Evolutionary conservation across 92 coral and sea anemone genomes (phyloP), one percentile per base, ranked within the genome.

Genomic region (Porites cylindrica): DNA sequence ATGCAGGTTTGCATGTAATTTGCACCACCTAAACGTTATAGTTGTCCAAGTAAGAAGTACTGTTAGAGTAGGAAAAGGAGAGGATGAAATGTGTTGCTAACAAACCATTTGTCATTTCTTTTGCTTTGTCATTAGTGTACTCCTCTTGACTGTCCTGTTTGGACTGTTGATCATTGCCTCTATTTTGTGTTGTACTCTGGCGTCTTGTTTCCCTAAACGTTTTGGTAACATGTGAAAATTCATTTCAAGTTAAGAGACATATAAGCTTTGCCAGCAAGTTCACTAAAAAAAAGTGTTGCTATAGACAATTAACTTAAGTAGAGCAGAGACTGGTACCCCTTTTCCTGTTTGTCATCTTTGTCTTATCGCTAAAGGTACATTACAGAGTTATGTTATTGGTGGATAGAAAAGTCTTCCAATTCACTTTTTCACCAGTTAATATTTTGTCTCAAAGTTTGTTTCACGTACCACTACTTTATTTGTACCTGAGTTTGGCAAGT

Each of bases 401-500:
- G 47, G 47, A 38, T 38, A 38, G 47, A 38, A 38, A 38, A 38
- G 47, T 38, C 47, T 38, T 29, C 47, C 47, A 38, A 4, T 38
- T 38, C 4, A 2, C 47, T 38, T 38, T 6, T 38, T 38, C 47
- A 38, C 47, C 47, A 38, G 47, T 0, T 38, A 38, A 38, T 38
- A 38, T 38, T 38, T 38, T 38, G 47, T 38, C 47, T 38, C 6
- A 38, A 38, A 38, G 32, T 23, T 38, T 4, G 47, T 29, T 9
- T 14, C 2, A 8, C 0, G 2, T 12, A 1, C 14, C 7, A 26
- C 0, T 21, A 29, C 13, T 58, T 53, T 18, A 38, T 16, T 32
- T 21, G 38, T 67, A 94, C 98, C 96, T 95, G 10, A 95, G 84
- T 81, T 93, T 88, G 9, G 96, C 98, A 53, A 95, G 89, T 53